Percentiles rank a stretch among this genome's conserved stretches.
phyloP scores from a whole-genome alignment of 1,140 invertebrate genomes.

The Metopolophium dirhodum region DNA sequence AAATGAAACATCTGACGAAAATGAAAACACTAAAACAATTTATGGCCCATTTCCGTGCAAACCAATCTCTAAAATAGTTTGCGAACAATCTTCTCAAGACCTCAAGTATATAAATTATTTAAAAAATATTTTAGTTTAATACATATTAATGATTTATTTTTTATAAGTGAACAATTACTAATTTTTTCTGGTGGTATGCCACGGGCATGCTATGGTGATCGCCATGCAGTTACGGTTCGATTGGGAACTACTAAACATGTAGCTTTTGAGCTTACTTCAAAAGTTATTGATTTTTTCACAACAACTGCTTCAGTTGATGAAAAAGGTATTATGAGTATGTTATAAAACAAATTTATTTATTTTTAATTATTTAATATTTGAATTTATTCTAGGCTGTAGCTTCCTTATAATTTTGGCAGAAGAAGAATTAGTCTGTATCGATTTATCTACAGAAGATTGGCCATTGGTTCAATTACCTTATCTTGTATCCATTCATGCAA shows the following conservation, averaged over 20 bases:
- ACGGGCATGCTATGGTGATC: slow-evolving; percentile 88
- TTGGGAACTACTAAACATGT: slow-evolving; percentile 72
- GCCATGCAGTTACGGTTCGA: slow-evolving; percentile 88
- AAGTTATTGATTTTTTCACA: slow-evolving; percentile 81
- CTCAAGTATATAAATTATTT: slow-evolving; percentile 61
- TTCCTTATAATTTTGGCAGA: slow-evolving; percentile 85
- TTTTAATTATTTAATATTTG: slow-evolving; percentile 8
- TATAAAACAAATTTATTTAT: not conserved
- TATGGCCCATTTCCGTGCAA: slow-evolving; percentile 97
- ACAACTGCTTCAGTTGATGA: slow-evolving; percentile 64
- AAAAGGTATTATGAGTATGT: slow-evolving; percentile 29
- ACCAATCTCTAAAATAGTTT: slow-evolving; percentile 77
- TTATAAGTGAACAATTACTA: slow-evolving; percentile 67
- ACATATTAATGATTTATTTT: slow-evolving; percentile 54
- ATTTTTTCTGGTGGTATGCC: slow-evolving; percentile 91
- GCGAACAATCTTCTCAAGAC: slow-evolving; percentile 56
- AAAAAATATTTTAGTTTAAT: slow-evolving; percentile 50
- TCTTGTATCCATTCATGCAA: slow-evolving; percentile 90
- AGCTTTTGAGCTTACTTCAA: slow-evolving; percentile 94
- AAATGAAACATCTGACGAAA: slow-evolving; percentile 71
- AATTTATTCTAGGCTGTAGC: slow-evolving; percentile 64
- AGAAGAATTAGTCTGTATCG: slow-evolving; percentile 91
- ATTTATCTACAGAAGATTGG: slow-evolving; percentile 83
- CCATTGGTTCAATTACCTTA: slow-evolving; percentile 87
- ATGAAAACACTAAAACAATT: slow-evolving; percentile 71